A percentile compares a stretch with the other conserved stretches of the same genome.
Conservation (phyloP, 2,113 vertebrate genomes). For the Casuarius casuarius region DNA sequence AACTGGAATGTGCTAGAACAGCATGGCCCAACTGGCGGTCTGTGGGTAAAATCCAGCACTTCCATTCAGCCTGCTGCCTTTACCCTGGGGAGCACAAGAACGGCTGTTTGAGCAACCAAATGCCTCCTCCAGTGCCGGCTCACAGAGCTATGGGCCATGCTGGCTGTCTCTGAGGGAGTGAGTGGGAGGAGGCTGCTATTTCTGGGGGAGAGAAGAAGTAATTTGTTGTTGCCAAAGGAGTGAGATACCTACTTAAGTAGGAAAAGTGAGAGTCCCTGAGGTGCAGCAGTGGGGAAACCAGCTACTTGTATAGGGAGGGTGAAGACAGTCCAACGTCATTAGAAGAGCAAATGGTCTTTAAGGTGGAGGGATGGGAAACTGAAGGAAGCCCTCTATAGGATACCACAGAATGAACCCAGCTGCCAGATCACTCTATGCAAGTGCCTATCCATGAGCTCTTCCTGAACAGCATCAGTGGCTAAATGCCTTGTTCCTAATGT, state of each 20-base stretch:
- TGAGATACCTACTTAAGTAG: not conserved
- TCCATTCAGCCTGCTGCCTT: not conserved
- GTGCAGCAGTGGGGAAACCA: not conserved
- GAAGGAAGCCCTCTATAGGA: not conserved
- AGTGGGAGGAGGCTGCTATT: not conserved
- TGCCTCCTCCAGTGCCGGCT: accelerated
- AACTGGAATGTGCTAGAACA: slow-evolving; percentile 53
- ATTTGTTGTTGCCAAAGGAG: not conserved
- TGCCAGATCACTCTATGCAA: not conserved
- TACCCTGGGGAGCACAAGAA: not conserved
- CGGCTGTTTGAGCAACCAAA: not conserved
- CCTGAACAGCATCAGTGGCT: not conserved
- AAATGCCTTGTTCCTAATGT: not conserved
- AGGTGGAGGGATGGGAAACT: not conserved
- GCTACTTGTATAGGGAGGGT: not conserved
- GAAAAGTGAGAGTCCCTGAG: not conserved
- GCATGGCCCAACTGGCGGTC: not conserved
- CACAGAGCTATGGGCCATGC: not conserved
- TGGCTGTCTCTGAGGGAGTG: not conserved
- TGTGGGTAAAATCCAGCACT: not conserved
- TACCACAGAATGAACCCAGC: not conserved
- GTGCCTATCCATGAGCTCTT: not conserved
- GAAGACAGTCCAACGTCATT: not conserved
- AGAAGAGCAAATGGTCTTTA: not conserved
- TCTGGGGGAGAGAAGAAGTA: not conserved